Evolutionary conservation across 2,888 invertebrate species (phyloP).

Genomic region (Drosophila affinis): DNA sequence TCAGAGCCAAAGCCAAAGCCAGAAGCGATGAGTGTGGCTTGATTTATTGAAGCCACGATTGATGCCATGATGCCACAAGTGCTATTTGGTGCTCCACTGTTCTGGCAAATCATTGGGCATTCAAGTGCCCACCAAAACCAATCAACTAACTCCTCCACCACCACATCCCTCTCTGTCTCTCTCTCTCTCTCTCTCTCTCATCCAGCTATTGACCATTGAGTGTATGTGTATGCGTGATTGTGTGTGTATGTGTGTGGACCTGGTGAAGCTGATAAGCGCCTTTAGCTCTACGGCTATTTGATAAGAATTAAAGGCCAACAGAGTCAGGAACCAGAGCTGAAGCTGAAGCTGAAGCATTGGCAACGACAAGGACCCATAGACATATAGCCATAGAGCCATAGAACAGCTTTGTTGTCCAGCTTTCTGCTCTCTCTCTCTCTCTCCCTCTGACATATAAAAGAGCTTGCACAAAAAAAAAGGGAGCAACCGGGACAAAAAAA

Average conservation of each 20-base stretch:
- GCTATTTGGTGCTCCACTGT: conserved; percentile 52
- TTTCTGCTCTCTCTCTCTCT: not conserved
- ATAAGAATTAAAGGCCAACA: conserved; percentile 63
- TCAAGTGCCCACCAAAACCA: conserved; percentile 36
- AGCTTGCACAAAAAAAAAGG: conserved; percentile 8
- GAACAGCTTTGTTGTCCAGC: conserved; percentile 42
- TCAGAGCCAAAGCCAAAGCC: conserved; percentile 30
- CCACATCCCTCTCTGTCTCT: conserved; percentile 13
- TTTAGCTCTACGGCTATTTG: conserved; percentile 58
- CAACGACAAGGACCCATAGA: conserved; percentile 25
- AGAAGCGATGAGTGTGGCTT: conserved; percentile 53
- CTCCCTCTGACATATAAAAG: conserved; percentile 48
- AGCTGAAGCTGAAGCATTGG: conserved; percentile 19
- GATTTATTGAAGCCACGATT: conserved; percentile 66
- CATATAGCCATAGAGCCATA: too few species aligned
- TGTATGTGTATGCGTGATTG: not conserved
- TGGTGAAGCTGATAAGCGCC: conserved; percentile 62
- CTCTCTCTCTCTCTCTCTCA: conserved; percentile 1
- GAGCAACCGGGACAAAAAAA: conserved; percentile 1
- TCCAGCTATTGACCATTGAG: conserved; percentile 35
- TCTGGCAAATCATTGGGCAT: conserved; percentile 50
- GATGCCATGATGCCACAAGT: conserved; percentile 67
- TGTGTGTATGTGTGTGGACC: conserved; percentile 17
- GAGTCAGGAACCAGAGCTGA: not conserved
- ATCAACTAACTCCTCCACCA: conserved; percentile 4